A percentile compares a stretch with the other conserved stretches of the same genome.
Evolutionary conservation across 2,113 vertebrate species (phyloP).

Genomic region (Procavia capensis): DNA sequence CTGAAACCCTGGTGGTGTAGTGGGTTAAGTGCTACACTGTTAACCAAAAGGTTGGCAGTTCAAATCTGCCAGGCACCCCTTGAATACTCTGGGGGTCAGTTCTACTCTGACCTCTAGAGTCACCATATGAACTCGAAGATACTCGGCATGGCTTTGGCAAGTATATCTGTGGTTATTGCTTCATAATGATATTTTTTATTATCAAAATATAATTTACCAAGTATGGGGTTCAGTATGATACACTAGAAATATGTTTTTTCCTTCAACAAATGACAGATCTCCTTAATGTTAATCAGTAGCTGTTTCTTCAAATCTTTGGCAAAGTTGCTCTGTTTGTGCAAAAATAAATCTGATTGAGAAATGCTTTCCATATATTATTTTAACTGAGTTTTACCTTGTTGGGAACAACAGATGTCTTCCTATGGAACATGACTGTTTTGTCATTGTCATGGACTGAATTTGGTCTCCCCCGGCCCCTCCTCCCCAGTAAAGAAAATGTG

Average conservation of each 20-base stretch:
- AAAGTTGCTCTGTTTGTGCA: neutral
- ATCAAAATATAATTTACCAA: neutral
- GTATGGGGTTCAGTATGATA: neutral
- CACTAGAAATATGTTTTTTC: neutral
- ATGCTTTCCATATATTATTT: neutral
- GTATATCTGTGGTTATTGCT: too few species aligned
- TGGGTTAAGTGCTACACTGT: too few species aligned
- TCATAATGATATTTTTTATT: neutral
- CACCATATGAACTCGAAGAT: too few species aligned
- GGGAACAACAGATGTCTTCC: neutral
- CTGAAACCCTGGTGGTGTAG: too few species aligned
- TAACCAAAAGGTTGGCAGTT: too few species aligned
- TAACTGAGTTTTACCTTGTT: slow-evolving; percentile 11
- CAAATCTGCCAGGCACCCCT: too few species aligned
- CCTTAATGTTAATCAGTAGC: neutral
- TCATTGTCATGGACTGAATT: too few species aligned
- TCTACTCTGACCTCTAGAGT: too few species aligned
- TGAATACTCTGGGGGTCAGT: too few species aligned
- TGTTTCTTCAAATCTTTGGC: neutral
- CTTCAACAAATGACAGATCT: neutral
- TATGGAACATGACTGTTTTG: neutral
- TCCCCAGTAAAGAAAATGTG: too few species aligned
- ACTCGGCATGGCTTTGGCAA: too few species aligned
- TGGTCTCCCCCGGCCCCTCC: too few species aligned
- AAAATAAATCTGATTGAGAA: neutral